Percentiles rank a stretch among this genome's conserved stretches.
phyloP scores from a whole-genome alignment of 2,888 invertebrate genomes.

The Polymixis lichenea region DNA sequence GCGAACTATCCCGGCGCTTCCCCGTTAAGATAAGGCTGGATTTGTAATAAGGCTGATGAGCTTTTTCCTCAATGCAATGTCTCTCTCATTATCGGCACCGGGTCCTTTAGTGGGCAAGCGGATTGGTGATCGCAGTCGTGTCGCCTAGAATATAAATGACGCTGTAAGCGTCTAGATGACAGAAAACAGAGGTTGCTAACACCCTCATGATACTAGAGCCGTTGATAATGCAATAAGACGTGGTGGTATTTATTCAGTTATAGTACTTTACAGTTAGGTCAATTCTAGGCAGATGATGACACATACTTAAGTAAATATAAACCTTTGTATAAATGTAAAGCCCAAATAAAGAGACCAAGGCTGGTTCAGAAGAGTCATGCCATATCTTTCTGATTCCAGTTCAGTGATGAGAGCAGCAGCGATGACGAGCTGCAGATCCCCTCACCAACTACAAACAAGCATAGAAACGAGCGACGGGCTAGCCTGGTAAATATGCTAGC shows the following conservation, averaged over 20 bases:
- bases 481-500: conserved; percentile 37
- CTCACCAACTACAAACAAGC: conserved; percentile 46
- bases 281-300: no score
- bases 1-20: no score
- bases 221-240: neutral
- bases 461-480: conserved; percentile 26
- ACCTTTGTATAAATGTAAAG: neutral
- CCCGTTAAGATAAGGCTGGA: neutral
- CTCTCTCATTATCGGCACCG: neutral
- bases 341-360: neutral
- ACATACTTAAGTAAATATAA: no score
- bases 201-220: neutral
- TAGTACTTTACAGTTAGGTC: no score
- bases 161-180: neutral
- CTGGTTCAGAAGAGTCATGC: neutral
- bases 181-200: neutral
- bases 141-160: neutral
- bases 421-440: conserved; percentile 46
- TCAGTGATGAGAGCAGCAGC: conserved; percentile 58
- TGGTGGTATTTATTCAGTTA: no score
- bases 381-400: conserved; percentile 48
- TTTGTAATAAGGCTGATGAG: neutral
- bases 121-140: no score
- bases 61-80: neutral
- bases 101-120: no score